Base-by-base conservation (phyloP, 2,888 invertebrate genomes). In the Leucophenga montana region DNA sequence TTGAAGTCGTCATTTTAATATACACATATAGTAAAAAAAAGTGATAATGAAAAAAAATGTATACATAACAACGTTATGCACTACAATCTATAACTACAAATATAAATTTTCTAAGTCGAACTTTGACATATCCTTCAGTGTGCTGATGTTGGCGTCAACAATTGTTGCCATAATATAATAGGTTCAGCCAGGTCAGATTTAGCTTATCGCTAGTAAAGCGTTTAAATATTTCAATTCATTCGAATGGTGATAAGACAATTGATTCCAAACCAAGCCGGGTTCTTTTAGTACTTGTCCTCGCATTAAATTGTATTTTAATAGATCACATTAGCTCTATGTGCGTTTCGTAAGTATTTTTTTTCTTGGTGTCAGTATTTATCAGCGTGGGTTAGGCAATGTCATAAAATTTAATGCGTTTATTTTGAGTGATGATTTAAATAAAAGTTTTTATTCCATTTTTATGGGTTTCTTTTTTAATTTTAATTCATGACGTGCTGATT, bases 51-150 rank as follows among this genome's bases (percentile, higher is more conserved):
- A 39, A 8, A 39, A 39, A 27, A 27, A 27, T 27, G 4, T 27
- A 27, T 4, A 2, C 39, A 39, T 39, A 11, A 5, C 39, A 39
- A 5, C 39, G 20, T 8, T 64, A 11, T 62, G 59, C 11, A 46
- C 44, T 62, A 46, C 46, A 14, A 53, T 39, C 54, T 27, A 16
- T 61, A 48, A 62, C 46, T 64, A 53, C 18, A 33, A 31, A 44
- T 50, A 69, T 44, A 20, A 39, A 39, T 59, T 27, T 57, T 46
- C 50, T 64, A 31, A 61, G n/a, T 66, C 75, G 73, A 77, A 77
- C 77, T 77, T 64, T 77, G 77, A 77, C 77, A 73, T 69, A 73
- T 56, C 59, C 67, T 68, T 59, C 67, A 57, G 54, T 13, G 64
- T 33, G 65, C 33, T 22, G n/a, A n/a, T n/a, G 59, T 62, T 75